Conservation (phyloP, 2,888 invertebrate species). For the Barypeithes pellucidus region DNA sequence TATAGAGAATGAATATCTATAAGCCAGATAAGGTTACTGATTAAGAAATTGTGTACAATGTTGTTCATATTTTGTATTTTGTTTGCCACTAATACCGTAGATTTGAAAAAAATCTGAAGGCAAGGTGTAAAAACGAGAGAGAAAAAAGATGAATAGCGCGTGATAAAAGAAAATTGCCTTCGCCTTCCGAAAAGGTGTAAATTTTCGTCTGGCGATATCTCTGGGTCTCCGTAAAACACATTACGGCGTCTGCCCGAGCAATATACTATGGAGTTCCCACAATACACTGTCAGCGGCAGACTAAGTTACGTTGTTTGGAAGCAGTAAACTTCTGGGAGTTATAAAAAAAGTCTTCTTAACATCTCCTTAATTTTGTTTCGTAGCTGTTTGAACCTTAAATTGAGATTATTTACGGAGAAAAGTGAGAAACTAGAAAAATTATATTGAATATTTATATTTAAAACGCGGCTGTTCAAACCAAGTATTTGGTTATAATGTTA, state of each 20-base stretch:
- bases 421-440: too few relatives aligned
- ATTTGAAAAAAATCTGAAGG: background rate
- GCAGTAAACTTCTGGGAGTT: slow-evolving; percentile 19
- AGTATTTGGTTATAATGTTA: too few relatives aligned
- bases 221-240: slow-evolving; percentile 37
- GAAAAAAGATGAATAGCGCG: slow-evolving; percentile 43
- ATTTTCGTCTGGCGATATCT: slow-evolving; percentile 40
- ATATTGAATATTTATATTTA: too few relatives aligned
- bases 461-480: too few relatives aligned
- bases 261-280: slow-evolving; percentile 36
- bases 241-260: slow-evolving; percentile 30
- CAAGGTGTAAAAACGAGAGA: slow-evolving; percentile 30
- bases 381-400: background rate
- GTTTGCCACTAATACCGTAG: background rate
- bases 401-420: background rate
- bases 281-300: slow-evolving; percentile 27
- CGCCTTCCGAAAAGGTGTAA: slow-evolving; percentile 35
- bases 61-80: too few relatives aligned
- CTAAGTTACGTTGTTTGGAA: slow-evolving; percentile 26
- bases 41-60: too few relatives aligned
- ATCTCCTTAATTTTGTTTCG: background rate
- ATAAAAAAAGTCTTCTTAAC: background rate
- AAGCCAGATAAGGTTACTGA: too few relatives aligned
- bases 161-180: slow-evolving; percentile 42
- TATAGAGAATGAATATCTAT: too few relatives aligned